Percentiles rank a stretch among this genome's conserved stretches.
These are phyloP conservation scores for Paramormyrops hopkinsi DNA, from an alignment of 2,797 vertebrate genomes.

Conservation along the genomic window DNA sequence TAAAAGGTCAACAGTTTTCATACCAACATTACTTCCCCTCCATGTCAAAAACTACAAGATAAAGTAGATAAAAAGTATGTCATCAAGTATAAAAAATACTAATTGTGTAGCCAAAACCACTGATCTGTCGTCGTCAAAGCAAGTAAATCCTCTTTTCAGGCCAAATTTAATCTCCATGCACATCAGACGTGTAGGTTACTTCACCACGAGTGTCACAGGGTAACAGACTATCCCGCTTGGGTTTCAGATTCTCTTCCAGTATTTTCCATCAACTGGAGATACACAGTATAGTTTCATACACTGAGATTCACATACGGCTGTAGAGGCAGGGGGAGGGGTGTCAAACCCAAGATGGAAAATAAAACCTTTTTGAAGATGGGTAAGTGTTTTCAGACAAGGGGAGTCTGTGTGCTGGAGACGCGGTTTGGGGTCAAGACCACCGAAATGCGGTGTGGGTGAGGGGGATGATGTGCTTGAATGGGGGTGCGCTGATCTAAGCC, in stretches of 20 bases:
- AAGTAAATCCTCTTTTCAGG: constrained; percentile 7
- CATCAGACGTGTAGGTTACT: background rate
- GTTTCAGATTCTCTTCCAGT: background rate
- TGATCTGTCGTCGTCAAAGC: background rate
- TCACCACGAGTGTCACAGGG: background rate
- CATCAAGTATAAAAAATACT: background rate
- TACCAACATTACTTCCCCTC: background rate
- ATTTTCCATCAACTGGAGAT: constrained; percentile 17
- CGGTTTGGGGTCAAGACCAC: background rate
- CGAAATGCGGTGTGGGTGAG: background rate
- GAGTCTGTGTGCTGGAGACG: background rate
- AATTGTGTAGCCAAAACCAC: background rate
- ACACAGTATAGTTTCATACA: constrained; percentile 22
- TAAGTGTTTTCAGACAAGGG: background rate
- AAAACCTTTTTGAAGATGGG: constrained; percentile 6
- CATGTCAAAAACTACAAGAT: background rate
- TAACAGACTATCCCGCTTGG: background rate
- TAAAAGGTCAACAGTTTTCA: background rate
- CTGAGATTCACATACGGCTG: constrained; percentile 10
- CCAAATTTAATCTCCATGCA: background rate
- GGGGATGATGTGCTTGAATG: constrained; percentile 31
- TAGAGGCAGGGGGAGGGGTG: background rate
- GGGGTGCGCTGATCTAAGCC: constrained; percentile 32
- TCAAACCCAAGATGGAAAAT: background rate
- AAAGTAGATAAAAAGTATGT: constrained; percentile 2